These are phyloP conservation scores for Psammodynastes pulverulentus DNA, from an alignment of 2,113 vertebrate species.

Conservation along the genomic window DNA sequence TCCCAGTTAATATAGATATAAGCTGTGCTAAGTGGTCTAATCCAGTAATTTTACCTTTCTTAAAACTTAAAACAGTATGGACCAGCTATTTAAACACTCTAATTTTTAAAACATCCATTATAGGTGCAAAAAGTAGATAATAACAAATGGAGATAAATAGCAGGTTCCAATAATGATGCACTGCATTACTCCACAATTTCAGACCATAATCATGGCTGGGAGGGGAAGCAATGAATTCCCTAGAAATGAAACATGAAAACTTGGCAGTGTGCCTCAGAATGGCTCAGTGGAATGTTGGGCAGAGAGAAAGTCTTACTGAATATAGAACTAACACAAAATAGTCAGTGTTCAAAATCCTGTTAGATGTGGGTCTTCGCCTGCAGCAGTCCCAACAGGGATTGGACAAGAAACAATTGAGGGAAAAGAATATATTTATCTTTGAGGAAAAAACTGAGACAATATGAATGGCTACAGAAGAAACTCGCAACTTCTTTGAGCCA, in stretches of 20 bases:
- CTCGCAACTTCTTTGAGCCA: neutral
- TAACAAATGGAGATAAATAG: slow-evolving; percentile 28
- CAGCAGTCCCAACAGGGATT: neutral
- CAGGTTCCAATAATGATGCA: slow-evolving; percentile 26
- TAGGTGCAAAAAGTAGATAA: slow-evolving; percentile 26
- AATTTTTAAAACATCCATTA: slow-evolving; percentile 30
- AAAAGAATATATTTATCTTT: neutral
- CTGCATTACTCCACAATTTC: slow-evolving; percentile 18
- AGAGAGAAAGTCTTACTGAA: neutral
- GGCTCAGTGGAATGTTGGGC: neutral
- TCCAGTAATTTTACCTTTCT: slow-evolving; percentile 26
- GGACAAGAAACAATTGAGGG: neutral
- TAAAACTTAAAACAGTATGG: slow-evolving; percentile 24
- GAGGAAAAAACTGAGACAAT: neutral
- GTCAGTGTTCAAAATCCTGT: neutral
- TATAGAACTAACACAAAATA: neutral
- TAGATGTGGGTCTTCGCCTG: neutral
- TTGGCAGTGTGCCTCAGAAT: neutral
- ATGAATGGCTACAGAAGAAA: neutral
- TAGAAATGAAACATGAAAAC: neutral
- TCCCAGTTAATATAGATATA: slow-evolving; percentile 24
- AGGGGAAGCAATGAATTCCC: neutral
- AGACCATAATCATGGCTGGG: neutral
- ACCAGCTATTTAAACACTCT: slow-evolving; percentile 16
- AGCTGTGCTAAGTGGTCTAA: slow-evolving; percentile 19